These are phyloP conservation scores for Sardina pilchardus DNA, from an alignment of 2,113 vertebrate genomes.

Conservation along the genomic window DNA sequence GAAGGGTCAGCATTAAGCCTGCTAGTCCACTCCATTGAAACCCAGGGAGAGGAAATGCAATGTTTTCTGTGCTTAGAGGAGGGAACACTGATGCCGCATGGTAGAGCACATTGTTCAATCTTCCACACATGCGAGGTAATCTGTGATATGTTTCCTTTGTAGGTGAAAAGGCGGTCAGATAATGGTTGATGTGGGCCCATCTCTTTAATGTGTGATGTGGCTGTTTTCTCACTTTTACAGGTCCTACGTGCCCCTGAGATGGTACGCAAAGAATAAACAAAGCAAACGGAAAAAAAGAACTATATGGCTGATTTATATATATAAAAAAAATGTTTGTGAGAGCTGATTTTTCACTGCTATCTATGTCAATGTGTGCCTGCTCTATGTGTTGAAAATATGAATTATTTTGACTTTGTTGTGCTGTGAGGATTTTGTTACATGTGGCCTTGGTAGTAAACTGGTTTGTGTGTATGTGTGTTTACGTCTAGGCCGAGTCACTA, in stretches of 20 bases:
- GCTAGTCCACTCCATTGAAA: conserved; percentile 6
- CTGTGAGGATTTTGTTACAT: conserved; percentile 14
- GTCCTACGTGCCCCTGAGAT: conserved; percentile 89
- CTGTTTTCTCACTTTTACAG: conserved; percentile 97
- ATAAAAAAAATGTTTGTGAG: conserved; percentile 17
- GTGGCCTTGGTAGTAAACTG: conserved; percentile 32
- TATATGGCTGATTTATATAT: not conserved
- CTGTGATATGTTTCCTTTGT: conserved; percentile 98
- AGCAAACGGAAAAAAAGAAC: conserved; percentile 53
- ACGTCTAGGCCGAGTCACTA: conserved; percentile 90
- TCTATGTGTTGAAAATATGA: not conserved
- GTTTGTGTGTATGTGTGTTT: conserved; percentile 11
- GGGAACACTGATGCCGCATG: not conserved
- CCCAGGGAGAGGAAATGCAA: not conserved
- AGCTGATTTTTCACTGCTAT: not conserved
- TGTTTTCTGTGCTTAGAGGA: not conserved
- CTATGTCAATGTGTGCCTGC: not conserved
- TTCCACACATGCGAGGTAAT: conserved; percentile 99
- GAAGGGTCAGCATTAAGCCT: conserved; percentile 8
- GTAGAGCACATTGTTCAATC: conserved; percentile 59
- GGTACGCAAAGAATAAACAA: conserved; percentile 90
- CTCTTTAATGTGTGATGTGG: conserved; percentile 98
- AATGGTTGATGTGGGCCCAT: conserved; percentile 91
- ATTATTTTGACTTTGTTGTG: not conserved
- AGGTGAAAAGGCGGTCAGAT: conserved; percentile 93